Conservation (phyloP, 2,797 vertebrate species). For the Salarias fasciatus region DNA sequence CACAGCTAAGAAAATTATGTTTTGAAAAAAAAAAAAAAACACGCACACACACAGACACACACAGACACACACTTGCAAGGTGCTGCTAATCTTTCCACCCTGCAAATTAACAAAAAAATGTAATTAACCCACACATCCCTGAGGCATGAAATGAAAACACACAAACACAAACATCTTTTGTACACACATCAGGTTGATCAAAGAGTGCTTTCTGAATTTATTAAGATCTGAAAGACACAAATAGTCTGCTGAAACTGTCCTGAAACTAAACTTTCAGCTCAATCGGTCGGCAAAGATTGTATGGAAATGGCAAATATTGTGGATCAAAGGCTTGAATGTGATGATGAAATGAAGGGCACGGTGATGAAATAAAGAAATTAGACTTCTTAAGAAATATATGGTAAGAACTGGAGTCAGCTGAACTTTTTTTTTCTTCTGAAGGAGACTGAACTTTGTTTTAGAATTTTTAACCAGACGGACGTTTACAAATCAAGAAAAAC, state of each 20-base stretch:
- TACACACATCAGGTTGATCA: slow-evolving; percentile 40
- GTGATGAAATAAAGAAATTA: slow-evolving; percentile 55
- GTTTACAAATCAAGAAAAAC: background rate
- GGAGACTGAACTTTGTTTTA: slow-evolving; percentile 10
- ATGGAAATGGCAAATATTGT: slow-evolving; percentile 48
- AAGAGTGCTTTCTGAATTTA: slow-evolving; percentile 44
- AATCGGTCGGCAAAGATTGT: slow-evolving; percentile 47
- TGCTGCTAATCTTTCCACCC: slow-evolving; percentile 56
- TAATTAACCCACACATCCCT: slow-evolving; percentile 57
- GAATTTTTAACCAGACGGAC: slow-evolving; percentile 22
- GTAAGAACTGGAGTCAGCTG: slow-evolving; percentile 31
- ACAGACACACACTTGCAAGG: slow-evolving; percentile 46
- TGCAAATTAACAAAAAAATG: slow-evolving; percentile 52
- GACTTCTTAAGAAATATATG: slow-evolving; percentile 39
- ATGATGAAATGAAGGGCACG: slow-evolving; percentile 61
- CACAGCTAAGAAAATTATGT: slow-evolving; percentile 28
- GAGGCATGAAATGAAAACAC: slow-evolving; percentile 44
- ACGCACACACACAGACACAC: too few relatives aligned
- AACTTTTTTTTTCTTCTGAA: slow-evolving; percentile 28
- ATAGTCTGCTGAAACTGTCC: slow-evolving; percentile 1
- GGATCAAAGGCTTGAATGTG: slow-evolving; percentile 54
- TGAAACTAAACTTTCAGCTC: slow-evolving; percentile 28
- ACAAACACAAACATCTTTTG: slow-evolving; percentile 5
- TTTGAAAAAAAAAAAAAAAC: slow-evolving; percentile 3
- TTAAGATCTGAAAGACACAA: slow-evolving; percentile 45